phyloP scores from a whole-genome alignment of 2,797 vertebrate species.

The Hyperoplus immaculatus region DNA sequence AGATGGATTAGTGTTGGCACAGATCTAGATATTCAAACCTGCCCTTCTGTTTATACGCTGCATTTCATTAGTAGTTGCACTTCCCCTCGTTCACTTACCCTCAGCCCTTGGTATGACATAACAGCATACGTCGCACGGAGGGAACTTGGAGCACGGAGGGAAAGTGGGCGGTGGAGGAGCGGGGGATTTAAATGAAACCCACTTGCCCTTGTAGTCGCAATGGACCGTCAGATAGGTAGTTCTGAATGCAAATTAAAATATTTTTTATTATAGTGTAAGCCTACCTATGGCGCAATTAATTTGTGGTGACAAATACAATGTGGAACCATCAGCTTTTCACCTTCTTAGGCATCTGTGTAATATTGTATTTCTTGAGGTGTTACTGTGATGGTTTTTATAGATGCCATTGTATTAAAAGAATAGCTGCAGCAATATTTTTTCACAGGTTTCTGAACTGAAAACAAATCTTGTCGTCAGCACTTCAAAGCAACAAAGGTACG shows the following conservation, averaged over 20 bases:
- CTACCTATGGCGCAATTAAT: background rate
- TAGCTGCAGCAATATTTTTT: background rate
- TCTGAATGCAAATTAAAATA: no score
- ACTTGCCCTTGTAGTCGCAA: no score
- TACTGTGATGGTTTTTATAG: conserved; percentile 9
- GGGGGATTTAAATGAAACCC: no score
- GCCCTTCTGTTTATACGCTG: conserved; percentile 44
- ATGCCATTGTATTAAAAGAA: background rate
- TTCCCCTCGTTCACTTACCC: no score
- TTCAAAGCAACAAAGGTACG: background rate
- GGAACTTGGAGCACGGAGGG: no score
- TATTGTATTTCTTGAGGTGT: background rate
- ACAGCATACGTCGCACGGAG: no score
- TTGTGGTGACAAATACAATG: background rate
- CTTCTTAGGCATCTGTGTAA: background rate
- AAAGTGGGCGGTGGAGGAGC: no score
- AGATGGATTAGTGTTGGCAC: conserved; percentile 46
- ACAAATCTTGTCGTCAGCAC: background rate
- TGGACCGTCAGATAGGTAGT: no score
- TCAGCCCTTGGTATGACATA: no score
- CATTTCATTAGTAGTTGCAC: no score
- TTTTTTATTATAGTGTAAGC: background rate
- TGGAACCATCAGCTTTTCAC: conserved; percentile 22
- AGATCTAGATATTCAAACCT: conserved; percentile 37
- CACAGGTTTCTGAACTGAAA: background rate